Conservation (phyloP, 2,113 vertebrate species). For the Ailuropoda melanoleuca region DNA sequence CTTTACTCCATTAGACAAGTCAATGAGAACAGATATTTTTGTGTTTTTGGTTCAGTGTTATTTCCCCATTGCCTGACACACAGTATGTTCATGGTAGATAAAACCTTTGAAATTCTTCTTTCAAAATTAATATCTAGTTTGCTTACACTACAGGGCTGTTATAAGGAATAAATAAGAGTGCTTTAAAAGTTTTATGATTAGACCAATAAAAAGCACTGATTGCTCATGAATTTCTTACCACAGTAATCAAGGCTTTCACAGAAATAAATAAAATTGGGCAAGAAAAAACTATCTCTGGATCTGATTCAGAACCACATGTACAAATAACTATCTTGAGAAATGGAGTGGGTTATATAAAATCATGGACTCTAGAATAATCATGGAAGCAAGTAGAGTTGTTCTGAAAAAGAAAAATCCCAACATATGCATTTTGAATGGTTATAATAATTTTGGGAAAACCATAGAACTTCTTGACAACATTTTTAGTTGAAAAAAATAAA, state of each 20-base stretch:
- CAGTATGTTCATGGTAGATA: rapidly evolving
- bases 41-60: not conserved
- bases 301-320: not conserved
- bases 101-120: not conserved
- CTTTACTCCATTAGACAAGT: rapidly evolving
- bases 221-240: not conserved
- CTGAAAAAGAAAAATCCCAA: not conserved
- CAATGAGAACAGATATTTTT: rapidly evolving
- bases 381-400: not conserved
- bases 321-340: not conserved
- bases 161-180: not conserved
- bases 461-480: not conserved
- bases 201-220: not conserved
- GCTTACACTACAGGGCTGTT: not conserved
- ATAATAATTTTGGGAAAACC: not conserved
- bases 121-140: not conserved
- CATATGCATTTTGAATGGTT: not conserved
- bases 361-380: not conserved
- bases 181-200: not conserved
- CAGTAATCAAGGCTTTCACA: not conserved
- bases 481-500: not conserved
- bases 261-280: not conserved
- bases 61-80: too few species aligned
- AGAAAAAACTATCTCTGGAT: not conserved
- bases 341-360: not conserved